These are phyloP conservation scores for Hucho hucho DNA, from an alignment of 2,113 vertebrate species.

Conservation along the genomic window DNA sequence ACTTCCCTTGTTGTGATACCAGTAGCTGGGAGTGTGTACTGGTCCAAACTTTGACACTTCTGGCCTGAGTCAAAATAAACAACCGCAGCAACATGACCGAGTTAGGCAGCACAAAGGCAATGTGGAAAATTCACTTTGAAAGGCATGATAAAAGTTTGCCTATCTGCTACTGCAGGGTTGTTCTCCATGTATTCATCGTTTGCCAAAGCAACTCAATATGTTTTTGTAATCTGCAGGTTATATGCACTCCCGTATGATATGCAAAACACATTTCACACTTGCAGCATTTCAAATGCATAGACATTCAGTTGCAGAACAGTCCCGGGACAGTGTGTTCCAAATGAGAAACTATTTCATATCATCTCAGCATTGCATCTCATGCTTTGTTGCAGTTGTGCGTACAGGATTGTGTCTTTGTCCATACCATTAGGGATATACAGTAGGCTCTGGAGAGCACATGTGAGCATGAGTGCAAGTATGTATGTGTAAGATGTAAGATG, in stretches of 20 bases:
- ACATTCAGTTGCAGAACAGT: slow-evolving; percentile 1
- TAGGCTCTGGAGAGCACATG: slow-evolving; percentile 37
- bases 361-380: background rate
- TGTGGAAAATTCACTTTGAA: slow-evolving; percentile 39
- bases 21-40: slow-evolving; percentile 6
- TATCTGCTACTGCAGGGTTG: background rate
- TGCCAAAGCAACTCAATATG: slow-evolving; percentile 16
- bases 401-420: slow-evolving; percentile 21
- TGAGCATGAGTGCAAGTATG: slow-evolving; percentile 9
- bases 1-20: slow-evolving; percentile 37
- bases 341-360: background rate
- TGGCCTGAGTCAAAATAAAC: slow-evolving; percentile 37
- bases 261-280: slow-evolving; percentile 28
- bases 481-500: slow-evolving; percentile 26
- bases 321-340: background rate
- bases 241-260: slow-evolving; percentile 11
- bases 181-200: background rate
- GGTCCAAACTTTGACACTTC: slow-evolving; percentile 6
- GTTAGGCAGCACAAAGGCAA: slow-evolving; percentile 34
- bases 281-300: slow-evolving; percentile 17
- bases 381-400: slow-evolving; percentile 17
- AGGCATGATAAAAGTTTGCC: slow-evolving; percentile 28
- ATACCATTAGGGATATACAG: background rate
- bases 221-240: slow-evolving; percentile 19
- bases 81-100: slow-evolving; percentile 26